These are phyloP conservation scores for Excalfactoria chinensis DNA, from an alignment of 2,113 vertebrate genomes.

Conservation along the genomic window DNA sequence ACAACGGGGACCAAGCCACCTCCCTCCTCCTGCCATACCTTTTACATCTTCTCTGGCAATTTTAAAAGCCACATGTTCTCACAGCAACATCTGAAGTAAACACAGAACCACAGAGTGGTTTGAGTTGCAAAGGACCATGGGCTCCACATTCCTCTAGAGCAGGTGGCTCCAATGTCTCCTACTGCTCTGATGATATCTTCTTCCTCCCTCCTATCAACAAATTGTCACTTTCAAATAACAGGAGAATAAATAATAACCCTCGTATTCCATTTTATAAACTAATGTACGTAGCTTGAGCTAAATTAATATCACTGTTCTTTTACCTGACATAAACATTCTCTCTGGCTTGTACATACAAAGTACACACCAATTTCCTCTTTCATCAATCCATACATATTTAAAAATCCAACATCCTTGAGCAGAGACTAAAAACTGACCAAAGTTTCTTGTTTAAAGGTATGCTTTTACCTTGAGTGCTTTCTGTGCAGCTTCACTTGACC, in stretches of 20 bases:
- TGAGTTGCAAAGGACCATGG: not conserved
- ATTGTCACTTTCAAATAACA: not conserved
- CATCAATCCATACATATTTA: not conserved
- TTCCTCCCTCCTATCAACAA: not conserved
- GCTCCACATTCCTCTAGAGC: not conserved
- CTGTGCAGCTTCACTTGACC: slow-evolving; percentile 94
- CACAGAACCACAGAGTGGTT: not conserved
- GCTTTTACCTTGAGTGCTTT: slow-evolving; percentile 92
- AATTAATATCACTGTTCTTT: not conserved
- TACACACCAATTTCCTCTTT: not conserved
- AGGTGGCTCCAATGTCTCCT: not conserved
- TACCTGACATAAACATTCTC: not conserved
- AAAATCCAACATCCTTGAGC: not conserved
- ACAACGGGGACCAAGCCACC: not conserved
- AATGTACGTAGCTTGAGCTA: not conserved
- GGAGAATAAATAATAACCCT: not conserved
- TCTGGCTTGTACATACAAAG: not conserved
- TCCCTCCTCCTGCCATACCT: not conserved
- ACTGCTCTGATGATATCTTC: not conserved
- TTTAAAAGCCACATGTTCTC: not conserved
- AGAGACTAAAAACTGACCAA: not conserved
- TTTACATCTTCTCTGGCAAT: not conserved
- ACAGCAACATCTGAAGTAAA: not conserved
- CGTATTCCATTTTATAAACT: not conserved
- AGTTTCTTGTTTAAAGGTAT: not conserved